Evolutionary conservation across 2,113 vertebrate genomes (phyloP).

Genomic region (Shinisaurus crocodilurus): DNA sequence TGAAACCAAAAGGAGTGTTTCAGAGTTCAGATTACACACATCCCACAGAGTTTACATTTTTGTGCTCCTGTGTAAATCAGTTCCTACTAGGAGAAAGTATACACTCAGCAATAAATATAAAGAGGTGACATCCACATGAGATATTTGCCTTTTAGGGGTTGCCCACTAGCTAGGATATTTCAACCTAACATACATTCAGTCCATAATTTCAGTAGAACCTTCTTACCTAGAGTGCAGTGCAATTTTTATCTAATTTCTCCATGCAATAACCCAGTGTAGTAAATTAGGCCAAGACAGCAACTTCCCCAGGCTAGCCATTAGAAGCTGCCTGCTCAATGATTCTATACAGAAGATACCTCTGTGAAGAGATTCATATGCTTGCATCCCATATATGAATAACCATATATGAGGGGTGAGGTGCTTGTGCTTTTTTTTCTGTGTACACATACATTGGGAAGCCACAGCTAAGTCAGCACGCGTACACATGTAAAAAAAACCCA

Average conservation of each 20-base stretch:
- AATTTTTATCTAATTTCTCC: neutral
- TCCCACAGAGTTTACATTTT: neutral
- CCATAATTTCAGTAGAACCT: neutral
- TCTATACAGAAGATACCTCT: neutral
- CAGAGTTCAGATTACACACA: conserved; percentile 12
- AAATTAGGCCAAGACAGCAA: neutral
- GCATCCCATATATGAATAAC: neutral
- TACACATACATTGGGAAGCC: neutral
- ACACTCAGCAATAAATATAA: neutral
- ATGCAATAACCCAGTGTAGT: neutral
- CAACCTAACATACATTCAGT: neutral
- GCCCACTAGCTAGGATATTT: neutral
- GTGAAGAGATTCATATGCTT: neutral
- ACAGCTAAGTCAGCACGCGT: neutral
- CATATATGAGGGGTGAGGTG: neutral
- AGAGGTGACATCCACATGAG: neutral
- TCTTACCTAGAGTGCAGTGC: neutral
- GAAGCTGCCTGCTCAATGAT: neutral
- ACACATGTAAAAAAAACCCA: neutral
- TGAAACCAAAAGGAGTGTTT: conserved; percentile 7
- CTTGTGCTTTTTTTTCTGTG: neutral
- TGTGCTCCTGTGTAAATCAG: conserved; percentile 10
- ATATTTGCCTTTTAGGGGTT: neutral
- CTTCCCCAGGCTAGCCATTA: neutral
- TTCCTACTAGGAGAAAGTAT: neutral